phyloP scores from a whole-genome alignment of 2,797 vertebrate species.

The Microctenopoma steveboyesi region DNA sequence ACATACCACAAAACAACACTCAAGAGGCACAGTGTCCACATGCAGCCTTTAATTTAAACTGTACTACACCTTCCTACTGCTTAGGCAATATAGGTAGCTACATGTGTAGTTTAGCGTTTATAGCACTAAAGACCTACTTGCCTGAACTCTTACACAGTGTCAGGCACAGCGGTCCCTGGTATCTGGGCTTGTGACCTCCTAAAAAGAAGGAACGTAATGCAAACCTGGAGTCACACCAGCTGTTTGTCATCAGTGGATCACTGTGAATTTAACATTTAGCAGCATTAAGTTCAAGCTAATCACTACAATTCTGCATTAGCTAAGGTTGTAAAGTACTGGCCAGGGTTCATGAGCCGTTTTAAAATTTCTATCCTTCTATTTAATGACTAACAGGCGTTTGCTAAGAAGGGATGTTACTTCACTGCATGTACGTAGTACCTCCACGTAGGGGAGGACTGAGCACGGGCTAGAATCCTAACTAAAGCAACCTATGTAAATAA shows the following conservation, averaged over 20 bases:
- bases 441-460: not conserved
- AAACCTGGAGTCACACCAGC: not conserved
- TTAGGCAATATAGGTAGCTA: conserved; percentile 1
- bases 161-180: not conserved
- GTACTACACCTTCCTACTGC: not conserved
- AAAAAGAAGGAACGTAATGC: not conserved
- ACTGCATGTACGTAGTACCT: not conserved
- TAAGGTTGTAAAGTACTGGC: not conserved
- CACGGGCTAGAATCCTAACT: conserved; percentile 23
- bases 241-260: conserved; percentile 23
- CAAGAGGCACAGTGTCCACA: conserved; percentile 14
- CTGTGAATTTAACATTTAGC: not conserved
- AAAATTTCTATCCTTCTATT: not conserved
- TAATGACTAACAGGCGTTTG: not conserved
- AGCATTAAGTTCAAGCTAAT: not conserved
- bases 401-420: not conserved
- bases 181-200: not conserved
- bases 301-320: not conserved
- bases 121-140: not conserved
- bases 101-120: conserved; percentile 2
- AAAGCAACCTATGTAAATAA: conserved; percentile 12
- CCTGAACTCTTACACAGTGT: not conserved
- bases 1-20: conserved; percentile 51
- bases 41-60: conserved; percentile 38
- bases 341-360: not conserved